phyloP scores from a whole-genome alignment of 2,888 invertebrate genomes.

The Meteorus cinctellus region DNA sequence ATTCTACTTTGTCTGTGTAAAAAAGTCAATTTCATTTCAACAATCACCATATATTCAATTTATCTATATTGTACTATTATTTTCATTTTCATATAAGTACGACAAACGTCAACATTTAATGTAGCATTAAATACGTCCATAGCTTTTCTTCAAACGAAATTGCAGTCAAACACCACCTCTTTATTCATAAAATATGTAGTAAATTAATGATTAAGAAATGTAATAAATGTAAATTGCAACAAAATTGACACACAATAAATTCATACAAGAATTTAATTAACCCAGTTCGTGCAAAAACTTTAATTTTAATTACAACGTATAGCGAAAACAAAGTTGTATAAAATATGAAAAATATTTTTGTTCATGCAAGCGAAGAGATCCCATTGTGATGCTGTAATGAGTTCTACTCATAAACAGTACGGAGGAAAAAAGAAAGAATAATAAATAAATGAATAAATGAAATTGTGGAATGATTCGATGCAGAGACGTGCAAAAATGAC shows the following conservation, averaged over 20 bases:
- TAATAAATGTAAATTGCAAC: too few relatives aligned
- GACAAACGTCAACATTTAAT: not conserved
- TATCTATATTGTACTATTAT: not conserved
- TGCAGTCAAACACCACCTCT: not conserved
- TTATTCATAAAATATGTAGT: not conserved
- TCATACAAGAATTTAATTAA: too few relatives aligned
- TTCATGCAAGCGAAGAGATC: too few relatives aligned
- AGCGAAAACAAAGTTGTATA: too few relatives aligned
- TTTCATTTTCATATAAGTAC: not conserved
- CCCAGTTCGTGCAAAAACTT: too few relatives aligned
- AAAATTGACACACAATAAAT: too few relatives aligned
- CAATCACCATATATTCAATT: not conserved
- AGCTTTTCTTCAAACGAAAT: not conserved
- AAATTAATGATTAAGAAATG: not conserved
- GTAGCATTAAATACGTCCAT: not conserved
- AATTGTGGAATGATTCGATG: conserved; percentile 24
- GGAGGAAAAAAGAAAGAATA: not conserved
- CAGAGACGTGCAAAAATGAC: conserved; percentile 41
- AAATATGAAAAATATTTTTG: too few relatives aligned
- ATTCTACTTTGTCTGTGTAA: conserved; percentile 26
- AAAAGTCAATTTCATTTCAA: conserved; percentile 26
- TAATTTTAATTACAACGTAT: too few relatives aligned
- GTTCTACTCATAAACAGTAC: not conserved
- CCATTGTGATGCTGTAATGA: too few relatives aligned
- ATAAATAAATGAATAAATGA: not conserved